Percentiles rank a stretch among this genome's conserved stretches.
Conservation (phyloP, 2,888 invertebrate genomes). For the Cetonia aurata region DNA sequence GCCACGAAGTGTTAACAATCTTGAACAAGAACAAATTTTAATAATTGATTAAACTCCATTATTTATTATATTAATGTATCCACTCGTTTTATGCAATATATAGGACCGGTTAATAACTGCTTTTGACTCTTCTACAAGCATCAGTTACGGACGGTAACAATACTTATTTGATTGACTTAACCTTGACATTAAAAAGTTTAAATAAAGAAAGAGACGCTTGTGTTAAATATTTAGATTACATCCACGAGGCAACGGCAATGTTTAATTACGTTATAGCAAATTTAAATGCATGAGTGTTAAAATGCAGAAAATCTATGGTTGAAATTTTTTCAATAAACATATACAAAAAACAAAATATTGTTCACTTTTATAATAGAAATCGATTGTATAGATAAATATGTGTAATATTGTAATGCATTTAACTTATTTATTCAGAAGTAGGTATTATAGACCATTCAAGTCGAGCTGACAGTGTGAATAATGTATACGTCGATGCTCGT, state of each 20-base stretch:
- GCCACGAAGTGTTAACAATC: too few species aligned
- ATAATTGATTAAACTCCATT: neutral
- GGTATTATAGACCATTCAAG: too few species aligned
- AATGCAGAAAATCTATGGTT: neutral
- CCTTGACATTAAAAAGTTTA: conserved; percentile 39
- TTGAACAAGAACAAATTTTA: too few species aligned
- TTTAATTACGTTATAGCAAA: conserved; percentile 16
- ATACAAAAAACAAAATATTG: too few species aligned
- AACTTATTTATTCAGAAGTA: too few species aligned
- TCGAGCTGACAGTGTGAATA: too few species aligned
- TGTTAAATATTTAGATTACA: conserved; percentile 16
- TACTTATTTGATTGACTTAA: conserved; percentile 28
- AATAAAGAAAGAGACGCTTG: conserved; percentile 34
- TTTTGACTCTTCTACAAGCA: conserved; percentile 1
- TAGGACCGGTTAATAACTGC: conserved; percentile 9
- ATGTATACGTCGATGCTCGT: too few species aligned
- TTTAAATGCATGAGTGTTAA: neutral
- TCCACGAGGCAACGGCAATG: conserved; percentile 12
- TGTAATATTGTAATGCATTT: too few species aligned
- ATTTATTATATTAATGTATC: neutral
- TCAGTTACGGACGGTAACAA: conserved; percentile 11
- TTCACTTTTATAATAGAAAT: too few species aligned
- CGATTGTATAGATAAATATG: too few species aligned
- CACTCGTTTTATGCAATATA: neutral
- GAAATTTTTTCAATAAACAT: too few species aligned